Base-by-base conservation (phyloP, 2,797 vertebrate genomes). In the Pangasius macronema region DNA sequence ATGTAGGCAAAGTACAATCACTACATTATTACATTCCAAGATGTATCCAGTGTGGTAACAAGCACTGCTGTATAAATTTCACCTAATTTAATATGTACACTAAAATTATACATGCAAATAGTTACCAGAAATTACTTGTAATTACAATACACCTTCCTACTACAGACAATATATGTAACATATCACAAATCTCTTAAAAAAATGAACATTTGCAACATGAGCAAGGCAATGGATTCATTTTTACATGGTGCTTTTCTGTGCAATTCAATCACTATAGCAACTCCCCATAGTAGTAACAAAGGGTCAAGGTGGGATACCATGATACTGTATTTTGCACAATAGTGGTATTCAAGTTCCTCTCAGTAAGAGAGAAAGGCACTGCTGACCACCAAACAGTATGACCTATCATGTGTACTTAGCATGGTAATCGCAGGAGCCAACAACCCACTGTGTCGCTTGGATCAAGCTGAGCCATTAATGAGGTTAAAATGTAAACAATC, bases 401-500 rank as follows among this genome's bases (percentile, higher is more conserved):
- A 85, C 84, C 68, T 39, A 20, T 33, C 9, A 85, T 75, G 46
- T 67, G 59, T 85, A 65, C 59, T 57, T 85, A 75, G 68, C 57
- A 53, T 61, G 55, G 14, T 81, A 65, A 85, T 75, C 30, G 8
- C 42, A 33, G 57, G 46, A 42, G 30, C 77, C 87, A 75, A 57
- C 67, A 65, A 53, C 59, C 57, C 20, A 20, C 55, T 55, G 77
- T 75, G 55, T 88, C 9, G 18, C 67, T 75, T 16, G 0, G 57
- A 55, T 72, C 77, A 85, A 76, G 49, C 79, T 36, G 87, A 67
- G 70, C 59, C n/a, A 36, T 61, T 86, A 88, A 85, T 88, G 84
- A 88, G 83, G 76, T 82, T 85, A 82, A 85, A 88, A 85, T 83
- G 68, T 88, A 88, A 88, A 88, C 83, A 88, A 65, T 85, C 33